Conservation (phyloP, 2,797 vertebrate genomes). For the Champsocephalus gunnari region DNA sequence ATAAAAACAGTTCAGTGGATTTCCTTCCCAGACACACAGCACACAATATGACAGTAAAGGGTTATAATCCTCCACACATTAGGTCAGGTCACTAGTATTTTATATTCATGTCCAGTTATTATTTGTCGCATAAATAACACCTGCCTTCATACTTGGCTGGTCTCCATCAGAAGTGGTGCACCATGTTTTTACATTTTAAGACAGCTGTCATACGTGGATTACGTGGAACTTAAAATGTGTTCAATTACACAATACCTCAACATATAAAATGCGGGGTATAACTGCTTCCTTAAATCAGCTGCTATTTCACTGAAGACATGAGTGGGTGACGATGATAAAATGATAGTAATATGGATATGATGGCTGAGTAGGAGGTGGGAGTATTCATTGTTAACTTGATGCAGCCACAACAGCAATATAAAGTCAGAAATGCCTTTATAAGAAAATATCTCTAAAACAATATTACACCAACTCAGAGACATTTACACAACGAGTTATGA, state of each 20-base stretch:
- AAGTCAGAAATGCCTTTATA: too few species aligned
- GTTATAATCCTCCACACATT: background rate
- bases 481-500: slow-evolving; percentile 1
- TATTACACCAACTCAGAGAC: background rate
- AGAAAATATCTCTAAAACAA: background rate
- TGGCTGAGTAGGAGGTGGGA: background rate
- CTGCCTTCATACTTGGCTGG: background rate
- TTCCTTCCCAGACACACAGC: too few species aligned
- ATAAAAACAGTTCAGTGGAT: too few species aligned
- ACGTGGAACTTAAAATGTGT: background rate
- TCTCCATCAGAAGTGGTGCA: background rate
- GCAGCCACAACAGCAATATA: background rate
- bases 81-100: background rate
- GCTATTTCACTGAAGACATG: background rate
- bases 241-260: background rate
- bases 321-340: background rate
- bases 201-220: background rate
- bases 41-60: too few species aligned
- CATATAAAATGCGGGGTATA: background rate
- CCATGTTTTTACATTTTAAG: background rate
- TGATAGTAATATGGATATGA: background rate
- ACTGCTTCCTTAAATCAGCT: background rate
- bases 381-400: background rate
- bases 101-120: background rate
- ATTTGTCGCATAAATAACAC: background rate